Percentiles rank a stretch among this genome's conserved stretches.
These are phyloP conservation scores for Oreochromis spilurus DNA, from an alignment of 2,113 vertebrate species.

Conservation along the genomic window DNA sequence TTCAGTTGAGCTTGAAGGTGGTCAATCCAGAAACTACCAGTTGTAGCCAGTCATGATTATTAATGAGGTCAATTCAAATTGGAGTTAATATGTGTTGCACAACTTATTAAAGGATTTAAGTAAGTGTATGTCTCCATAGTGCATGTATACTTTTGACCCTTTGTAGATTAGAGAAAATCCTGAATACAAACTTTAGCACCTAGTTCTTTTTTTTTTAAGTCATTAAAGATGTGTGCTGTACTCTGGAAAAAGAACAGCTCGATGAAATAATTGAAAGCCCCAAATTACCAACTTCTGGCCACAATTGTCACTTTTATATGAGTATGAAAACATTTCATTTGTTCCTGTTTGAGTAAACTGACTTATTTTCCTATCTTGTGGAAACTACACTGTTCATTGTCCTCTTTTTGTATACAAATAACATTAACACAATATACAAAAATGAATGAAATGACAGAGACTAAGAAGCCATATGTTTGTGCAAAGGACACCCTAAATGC, in stretches of 20 bases:
- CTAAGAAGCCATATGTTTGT: neutral
- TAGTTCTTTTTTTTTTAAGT: neutral
- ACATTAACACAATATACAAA: neutral
- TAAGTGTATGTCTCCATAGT: neutral
- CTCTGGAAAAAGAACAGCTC: neutral
- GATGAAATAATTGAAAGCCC: neutral
- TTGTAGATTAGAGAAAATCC: neutral
- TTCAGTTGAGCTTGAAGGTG: neutral
- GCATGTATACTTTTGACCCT: neutral
- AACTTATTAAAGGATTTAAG: neutral
- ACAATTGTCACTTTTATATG: neutral
- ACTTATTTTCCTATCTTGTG: neutral
- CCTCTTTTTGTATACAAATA: neutral
- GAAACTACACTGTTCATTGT: neutral
- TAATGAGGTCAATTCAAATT: neutral
- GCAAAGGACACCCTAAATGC: neutral
- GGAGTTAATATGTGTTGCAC: neutral
- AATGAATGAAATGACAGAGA: neutral
- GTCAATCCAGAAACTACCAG: neutral
- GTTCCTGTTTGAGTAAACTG: neutral
- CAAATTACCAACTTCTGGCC: neutral
- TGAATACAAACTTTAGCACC: neutral
- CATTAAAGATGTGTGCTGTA: neutral
- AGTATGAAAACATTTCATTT: neutral
- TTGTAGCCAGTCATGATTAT: neutral